A percentile compares a stretch with the other conserved stretches of the same genome.
Conservation (phyloP, 2,888 invertebrate species). For the Callinectes sapidus region DNA sequence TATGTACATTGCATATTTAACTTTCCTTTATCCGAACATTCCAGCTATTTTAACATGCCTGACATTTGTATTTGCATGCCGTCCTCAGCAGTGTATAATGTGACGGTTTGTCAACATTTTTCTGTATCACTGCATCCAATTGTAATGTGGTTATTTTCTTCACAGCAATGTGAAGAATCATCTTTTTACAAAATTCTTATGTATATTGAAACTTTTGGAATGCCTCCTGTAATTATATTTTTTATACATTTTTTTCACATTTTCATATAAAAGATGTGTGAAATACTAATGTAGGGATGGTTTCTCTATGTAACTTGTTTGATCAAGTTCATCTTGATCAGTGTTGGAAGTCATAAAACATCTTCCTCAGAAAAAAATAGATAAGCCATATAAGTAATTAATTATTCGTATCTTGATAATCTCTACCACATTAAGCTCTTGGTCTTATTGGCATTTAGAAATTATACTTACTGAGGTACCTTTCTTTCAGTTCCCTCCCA, state of each 20-base stretch:
- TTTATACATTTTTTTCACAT: not conserved
- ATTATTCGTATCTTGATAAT: slow-evolving; percentile 1
- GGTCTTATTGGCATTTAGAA: not conserved
- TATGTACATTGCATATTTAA: not conserved
- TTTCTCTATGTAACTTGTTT: not conserved
- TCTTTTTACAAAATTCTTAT: not conserved
- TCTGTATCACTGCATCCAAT: slow-evolving; percentile 4
- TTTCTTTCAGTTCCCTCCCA: not conserved
- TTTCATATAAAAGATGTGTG: not conserved
- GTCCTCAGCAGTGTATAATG: not conserved
- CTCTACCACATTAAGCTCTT: not conserved
- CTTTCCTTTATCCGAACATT: not conserved
- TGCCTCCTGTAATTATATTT: not conserved
- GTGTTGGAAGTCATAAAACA: not conserved
- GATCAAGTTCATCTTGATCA: not conserved
- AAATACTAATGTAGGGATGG: not conserved
- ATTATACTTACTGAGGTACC: not conserved
- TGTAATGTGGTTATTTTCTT: not conserved
- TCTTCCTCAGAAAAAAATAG: not conserved
- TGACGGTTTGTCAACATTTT: not conserved
- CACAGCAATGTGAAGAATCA: not conserved
- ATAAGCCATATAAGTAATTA: not conserved
- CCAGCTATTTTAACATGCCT: not conserved
- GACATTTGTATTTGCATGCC: not conserved
- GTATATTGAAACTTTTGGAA: not conserved